Evolutionary conservation across 2,113 vertebrate genomes (phyloP), one percentile per base, ranked within the genome.

Genomic region (Crotalus helleri): DNA sequence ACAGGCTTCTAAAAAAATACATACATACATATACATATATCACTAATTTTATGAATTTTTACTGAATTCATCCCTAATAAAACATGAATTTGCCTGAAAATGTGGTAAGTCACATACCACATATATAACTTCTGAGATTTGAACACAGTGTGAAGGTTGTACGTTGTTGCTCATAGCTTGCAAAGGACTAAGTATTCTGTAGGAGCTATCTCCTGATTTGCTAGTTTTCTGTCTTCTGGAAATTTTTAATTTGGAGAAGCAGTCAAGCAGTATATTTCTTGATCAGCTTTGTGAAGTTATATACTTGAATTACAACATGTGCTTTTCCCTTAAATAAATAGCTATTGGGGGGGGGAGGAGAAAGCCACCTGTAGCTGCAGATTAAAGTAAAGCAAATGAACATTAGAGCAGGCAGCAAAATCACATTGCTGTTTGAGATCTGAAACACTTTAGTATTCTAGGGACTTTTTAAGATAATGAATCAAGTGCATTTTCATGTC

Each of bases 401-500:
- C 21, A 69, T 58, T 59, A n/a, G 19, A 51, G 26, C 39, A 29
- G 44, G 54, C 10, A 17, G 13, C 3, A 7, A 46, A 49, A 58
- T 24, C 8, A 9, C 26, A 23, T 49, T 58, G 39, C 51, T 29
- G 10, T 88, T 88, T 8, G 49, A 53, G n/a, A 85, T 46, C 15
- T 19, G 39, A 85, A 39, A 89, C 24, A 24, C 15, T 55, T 39
- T 33, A 90, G 12, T 53, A 58, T 46, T 10, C 64, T 44, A n/a
- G 88, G 9, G 87, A 29, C 59, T 90, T 95, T 87, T 93, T 92
- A 92, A 91, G 86, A n/a, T 13, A 57, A 59, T 61, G 26, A 94
- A 86, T 94, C 92, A 89, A 91, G 44, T 92, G 61, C 64, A 88
- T 85, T 94, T 95, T 93, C 94, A 94, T 86, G 87, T 59, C 93